A percentile compares a stretch with the other conserved stretches of the same genome.
Conservation (phyloP, 2,888 invertebrate species). For the Pachliopta kotzebuea region DNA sequence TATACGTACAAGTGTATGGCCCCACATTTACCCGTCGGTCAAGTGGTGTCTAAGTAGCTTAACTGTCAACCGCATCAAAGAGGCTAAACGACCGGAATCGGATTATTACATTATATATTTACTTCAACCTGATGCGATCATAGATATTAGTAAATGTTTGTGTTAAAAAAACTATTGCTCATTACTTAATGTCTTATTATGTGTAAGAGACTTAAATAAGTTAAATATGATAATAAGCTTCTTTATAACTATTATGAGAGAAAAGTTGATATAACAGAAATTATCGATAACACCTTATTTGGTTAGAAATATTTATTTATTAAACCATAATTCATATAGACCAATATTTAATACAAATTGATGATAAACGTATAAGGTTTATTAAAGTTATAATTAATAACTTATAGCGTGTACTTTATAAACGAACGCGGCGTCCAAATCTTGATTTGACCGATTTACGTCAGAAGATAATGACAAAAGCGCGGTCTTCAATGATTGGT, state of each 20-base stretch:
- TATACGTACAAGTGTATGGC: constrained; percentile 21
- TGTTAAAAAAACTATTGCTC: neutral
- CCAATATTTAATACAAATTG: no score
- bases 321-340: no score
- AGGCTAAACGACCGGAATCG: constrained; percentile 48
- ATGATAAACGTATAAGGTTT: neutral
- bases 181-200: no score
- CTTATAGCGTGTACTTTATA: constrained; percentile 10
- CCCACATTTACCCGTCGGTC: constrained; percentile 48
- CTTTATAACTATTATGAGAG: no score
- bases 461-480: constrained; percentile 66
- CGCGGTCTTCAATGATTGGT: constrained; percentile 45
- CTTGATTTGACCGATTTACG: constrained; percentile 63
- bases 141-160: neutral
- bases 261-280: no score
- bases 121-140: neutral
- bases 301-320: no score
- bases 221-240: no score
- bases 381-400: neutral
- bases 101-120: constrained; percentile 14
- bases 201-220: no score
- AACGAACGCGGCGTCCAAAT: constrained; percentile 47
- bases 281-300: no score
- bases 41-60: constrained; percentile 65
- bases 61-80: constrained; percentile 45